These are phyloP conservation scores for Zapus hudsonius DNA, from an alignment of 2,113 vertebrate species.

Conservation along the genomic window DNA sequence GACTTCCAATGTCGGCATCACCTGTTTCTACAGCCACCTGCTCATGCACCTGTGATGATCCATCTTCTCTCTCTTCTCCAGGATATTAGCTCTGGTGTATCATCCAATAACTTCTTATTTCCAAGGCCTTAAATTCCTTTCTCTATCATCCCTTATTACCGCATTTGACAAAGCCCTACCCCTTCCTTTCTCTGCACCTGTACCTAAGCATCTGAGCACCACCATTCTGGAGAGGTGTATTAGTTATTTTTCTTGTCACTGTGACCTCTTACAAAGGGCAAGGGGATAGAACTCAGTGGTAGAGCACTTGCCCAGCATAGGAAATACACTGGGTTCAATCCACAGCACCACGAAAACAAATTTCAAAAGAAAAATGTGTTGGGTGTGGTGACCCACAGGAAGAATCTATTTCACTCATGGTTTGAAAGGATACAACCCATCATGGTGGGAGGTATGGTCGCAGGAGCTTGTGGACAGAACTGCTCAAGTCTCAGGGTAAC, in stretches of 20 bases:
- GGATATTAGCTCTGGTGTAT: too few relatives aligned
- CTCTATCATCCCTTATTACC: neutral
- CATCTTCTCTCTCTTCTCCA: neutral
- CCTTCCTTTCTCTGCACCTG: neutral
- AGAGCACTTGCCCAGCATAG: neutral
- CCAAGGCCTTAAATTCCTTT: neutral
- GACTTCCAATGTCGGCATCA: neutral
- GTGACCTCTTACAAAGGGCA: neutral
- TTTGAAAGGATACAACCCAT: neutral
- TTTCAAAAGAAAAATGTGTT: too few relatives aligned
- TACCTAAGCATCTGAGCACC: neutral
- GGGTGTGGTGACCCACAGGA: neutral
- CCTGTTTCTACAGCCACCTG: neutral
- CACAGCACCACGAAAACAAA: neutral
- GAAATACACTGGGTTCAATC: too few relatives aligned
- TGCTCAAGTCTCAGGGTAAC: too few relatives aligned
- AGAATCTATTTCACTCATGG: neutral
- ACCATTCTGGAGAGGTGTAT: too few relatives aligned
- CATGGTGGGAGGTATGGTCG: neutral
- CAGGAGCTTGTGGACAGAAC: too few relatives aligned
- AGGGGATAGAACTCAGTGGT: too few relatives aligned
- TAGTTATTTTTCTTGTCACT: too few relatives aligned
- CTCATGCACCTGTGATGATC: rapidly evolving
- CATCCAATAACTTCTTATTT: neutral
- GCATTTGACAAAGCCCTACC: neutral